A percentile compares a stretch with the other conserved stretches of the same genome.
phyloP scores from a whole-genome alignment of 2,797 vertebrate genomes.

The Epinephelus coioides region DNA sequence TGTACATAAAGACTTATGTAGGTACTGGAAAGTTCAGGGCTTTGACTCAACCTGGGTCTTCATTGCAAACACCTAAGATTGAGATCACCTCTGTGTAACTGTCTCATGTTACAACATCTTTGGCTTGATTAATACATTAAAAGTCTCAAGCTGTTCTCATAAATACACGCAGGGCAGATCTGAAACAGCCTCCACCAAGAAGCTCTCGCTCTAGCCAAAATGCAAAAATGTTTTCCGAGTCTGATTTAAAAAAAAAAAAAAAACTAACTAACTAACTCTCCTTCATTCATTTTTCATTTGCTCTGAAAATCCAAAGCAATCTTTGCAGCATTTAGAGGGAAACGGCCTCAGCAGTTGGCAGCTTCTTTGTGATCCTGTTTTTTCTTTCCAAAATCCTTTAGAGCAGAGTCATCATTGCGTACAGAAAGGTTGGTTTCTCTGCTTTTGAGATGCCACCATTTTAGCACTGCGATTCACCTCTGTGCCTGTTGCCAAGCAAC shows the following conservation, averaged over 20 bases:
- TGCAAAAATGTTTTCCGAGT: constrained; percentile 1
- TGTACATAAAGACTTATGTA: too few species aligned
- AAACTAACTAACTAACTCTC: not conserved
- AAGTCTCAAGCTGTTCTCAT: constrained; percentile 45
- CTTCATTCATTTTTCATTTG: constrained; percentile 51
- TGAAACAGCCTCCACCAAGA: constrained; percentile 13
- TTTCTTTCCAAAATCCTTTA: not conserved
- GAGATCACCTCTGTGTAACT: not conserved
- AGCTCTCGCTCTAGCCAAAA: not conserved
- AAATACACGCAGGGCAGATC: constrained; percentile 27
- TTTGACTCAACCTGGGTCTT: not conserved
- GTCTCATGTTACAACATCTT: constrained; percentile 15
- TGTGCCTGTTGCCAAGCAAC: constrained; percentile 79
- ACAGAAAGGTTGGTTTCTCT: constrained; percentile 33
- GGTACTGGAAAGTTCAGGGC: too few species aligned
- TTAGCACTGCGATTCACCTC: constrained; percentile 71
- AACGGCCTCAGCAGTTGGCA: not conserved
- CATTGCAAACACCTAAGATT: not conserved
- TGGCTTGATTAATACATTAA: constrained; percentile 28
- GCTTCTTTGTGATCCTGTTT: not conserved
- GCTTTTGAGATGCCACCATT: constrained; percentile 65
- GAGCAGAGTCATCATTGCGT: constrained; percentile 26
- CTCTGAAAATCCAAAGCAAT: not conserved
- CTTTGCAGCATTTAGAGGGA: constrained; percentile 7
- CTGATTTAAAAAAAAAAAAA: not conserved